Base-by-base conservation (phyloP, 2,888 invertebrate genomes). In the Drosophila niveifrons region DNA sequence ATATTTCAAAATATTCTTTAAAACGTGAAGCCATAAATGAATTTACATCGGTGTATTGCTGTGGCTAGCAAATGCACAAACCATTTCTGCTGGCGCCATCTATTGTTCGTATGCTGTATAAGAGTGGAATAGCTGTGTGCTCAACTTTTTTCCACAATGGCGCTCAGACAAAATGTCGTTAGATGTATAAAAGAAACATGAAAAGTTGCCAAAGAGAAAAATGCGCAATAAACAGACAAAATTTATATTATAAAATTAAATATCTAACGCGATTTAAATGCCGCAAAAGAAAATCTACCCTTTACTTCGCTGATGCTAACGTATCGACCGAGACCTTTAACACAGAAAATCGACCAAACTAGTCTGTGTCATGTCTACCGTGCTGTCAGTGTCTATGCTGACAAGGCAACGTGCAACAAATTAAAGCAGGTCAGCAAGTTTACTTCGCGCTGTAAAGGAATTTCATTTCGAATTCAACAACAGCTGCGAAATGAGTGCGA, bases 401-500 rank as follows among this genome's bases (percentile, higher is more conserved):
- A 56, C 57, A 63, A 78, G 81, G 65, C 86, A 84, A 85, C 76
- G 76, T 52, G 63, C 52, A 47, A 55, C 44, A 67, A 81, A 76
- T 83, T 83, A 85, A 85, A 85, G 82, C 85, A 85, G 85, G 89
- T 88, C 85, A 86, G 89, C 87, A 70, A 82, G 78, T 53, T 56
- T 39, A 50, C 29, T 31, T 47, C 7, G 43, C 41, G 55, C 10
- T 34, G 59, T 58, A 50, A 58, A 71, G 72, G 76, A 78, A 77
- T 75, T 80, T 55, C 52, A 56, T 13, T 56, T 46, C 17, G 11
- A 43, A 56, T 23, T 36, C 46, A 23, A 67, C 64, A 66, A 67
- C 72, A 66, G 62, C 61, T 50, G 47, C 61, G 29, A 62, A 67
- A 95, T 96, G 95, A 95, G 94, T 91, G 92, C 96, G 67, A 92